phyloP scores from a whole-genome alignment of 2,888 invertebrate species.

The Noctua comes region DNA sequence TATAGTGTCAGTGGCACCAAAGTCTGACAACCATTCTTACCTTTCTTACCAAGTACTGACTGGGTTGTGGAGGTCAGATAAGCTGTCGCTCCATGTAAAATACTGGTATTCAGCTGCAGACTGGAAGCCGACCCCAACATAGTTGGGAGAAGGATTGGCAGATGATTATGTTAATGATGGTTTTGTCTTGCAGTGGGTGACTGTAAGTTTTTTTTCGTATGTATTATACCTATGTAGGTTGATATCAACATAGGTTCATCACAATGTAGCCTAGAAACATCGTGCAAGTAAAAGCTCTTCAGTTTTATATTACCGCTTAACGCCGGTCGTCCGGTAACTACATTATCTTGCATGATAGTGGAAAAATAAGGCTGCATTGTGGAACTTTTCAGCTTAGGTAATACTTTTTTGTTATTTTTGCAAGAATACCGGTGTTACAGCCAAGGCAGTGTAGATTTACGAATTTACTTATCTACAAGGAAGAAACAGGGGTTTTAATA shows the following conservation, averaged over 20 bases:
- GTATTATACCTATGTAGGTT: background rate
- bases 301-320: slow-evolving; percentile 20
- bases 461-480: background rate
- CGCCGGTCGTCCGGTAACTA: background rate
- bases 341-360: slow-evolving; percentile 30
- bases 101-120: background rate
- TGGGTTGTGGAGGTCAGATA: background rate
- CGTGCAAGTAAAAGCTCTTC: slow-evolving; percentile 13
- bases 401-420: slow-evolving; percentile 5
- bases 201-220: background rate
- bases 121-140: background rate
- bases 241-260: background rate
- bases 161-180: background rate
- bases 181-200: background rate
- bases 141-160: background rate
- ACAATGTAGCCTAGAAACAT: slow-evolving; percentile 10
- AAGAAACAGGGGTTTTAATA: background rate
- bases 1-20: background rate
- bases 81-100: background rate
- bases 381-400: slow-evolving; percentile 9
- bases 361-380: slow-evolving; percentile 7
- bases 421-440: slow-evolving; percentile 7
- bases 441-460: background rate
- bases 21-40: background rate
- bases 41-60: background rate